Percentiles rank a stretch among this genome's conserved stretches.
Evolutionary conservation across 1,140 invertebrate genomes (phyloP).

Genomic region (Ctenoplectra terminalis): DNA sequence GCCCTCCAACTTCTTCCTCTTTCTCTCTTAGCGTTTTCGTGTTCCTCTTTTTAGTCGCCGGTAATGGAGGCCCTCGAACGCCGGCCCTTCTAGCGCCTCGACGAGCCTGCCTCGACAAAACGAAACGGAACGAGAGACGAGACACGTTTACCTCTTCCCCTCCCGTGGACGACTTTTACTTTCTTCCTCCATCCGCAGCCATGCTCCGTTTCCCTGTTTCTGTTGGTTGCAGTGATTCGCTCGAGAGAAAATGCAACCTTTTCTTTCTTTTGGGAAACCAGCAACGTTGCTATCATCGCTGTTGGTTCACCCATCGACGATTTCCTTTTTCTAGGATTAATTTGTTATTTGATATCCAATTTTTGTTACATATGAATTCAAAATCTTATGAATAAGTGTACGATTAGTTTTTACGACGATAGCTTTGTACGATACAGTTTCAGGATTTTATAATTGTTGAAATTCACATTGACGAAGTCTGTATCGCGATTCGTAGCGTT

Average conservation of each 20-base stretch:
- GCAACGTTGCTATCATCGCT: background rate
- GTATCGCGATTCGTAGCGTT: background rate
- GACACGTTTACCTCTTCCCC: constrained; percentile 53
- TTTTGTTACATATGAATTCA: too few species aligned
- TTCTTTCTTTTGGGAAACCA: background rate
- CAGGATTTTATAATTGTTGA: background rate
- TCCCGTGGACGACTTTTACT: constrained; percentile 11
- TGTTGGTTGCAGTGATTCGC: constrained; percentile 66
- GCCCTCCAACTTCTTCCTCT: constrained; percentile 56
- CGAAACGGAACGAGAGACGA: constrained; percentile 73
- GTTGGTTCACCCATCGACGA: background rate
- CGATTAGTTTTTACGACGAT: too few species aligned
- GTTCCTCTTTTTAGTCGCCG: constrained; percentile 71
- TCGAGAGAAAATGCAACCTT: constrained; percentile 74
- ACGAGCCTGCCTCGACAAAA: constrained; percentile 68
- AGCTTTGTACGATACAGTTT: too few species aligned
- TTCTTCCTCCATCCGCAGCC: constrained; percentile 25
- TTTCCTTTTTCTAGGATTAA: too few species aligned
- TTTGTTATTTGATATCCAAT: background rate
- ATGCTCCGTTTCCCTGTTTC: constrained; percentile 30
- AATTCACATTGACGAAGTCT: background rate
- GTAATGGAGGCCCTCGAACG: constrained; percentile 78
- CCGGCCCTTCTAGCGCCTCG: constrained; percentile 72
- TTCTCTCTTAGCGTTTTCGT: constrained; percentile 27
- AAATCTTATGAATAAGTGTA: too few species aligned